Percentiles rank a stretch among this genome's conserved stretches.
These are phyloP conservation scores for Andrena camellia DNA, from an alignment of 2,888 invertebrate species.

Conservation along the genomic window DNA sequence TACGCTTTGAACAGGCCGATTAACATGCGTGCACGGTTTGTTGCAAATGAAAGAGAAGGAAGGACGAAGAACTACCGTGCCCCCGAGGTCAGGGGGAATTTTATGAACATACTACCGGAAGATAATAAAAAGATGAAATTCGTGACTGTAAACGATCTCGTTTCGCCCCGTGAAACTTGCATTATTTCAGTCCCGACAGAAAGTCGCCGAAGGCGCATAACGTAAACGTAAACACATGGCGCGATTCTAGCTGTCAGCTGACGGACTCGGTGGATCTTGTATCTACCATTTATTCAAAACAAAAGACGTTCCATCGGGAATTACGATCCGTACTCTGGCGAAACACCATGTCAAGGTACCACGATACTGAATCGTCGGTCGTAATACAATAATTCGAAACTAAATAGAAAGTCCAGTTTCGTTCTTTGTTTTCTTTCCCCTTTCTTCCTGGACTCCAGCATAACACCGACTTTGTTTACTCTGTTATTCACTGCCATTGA, in stretches of 20 bases:
- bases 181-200: background rate
- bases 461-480: conserved; percentile 17
- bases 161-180: background rate
- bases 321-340: conserved; percentile 23
- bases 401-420: background rate
- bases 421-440: conserved; percentile 1
- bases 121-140: background rate
- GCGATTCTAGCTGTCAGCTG: conserved; percentile 69
- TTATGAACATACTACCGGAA: background rate
- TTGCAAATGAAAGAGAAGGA: background rate
- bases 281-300: conserved; percentile 50
- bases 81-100: background rate
- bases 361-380: conserved; percentile 24
- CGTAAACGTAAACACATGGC: conserved; percentile 53
- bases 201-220: conserved; percentile 49
- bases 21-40: conserved; percentile 30
- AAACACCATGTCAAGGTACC: conserved; percentile 35
- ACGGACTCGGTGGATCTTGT: conserved; percentile 66
- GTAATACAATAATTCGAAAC: conserved; percentile 56
- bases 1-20: conserved; percentile 42
- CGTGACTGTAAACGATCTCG: background rate
- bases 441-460: conserved; percentile 11
- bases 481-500: conserved; percentile 49
- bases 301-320: conserved; percentile 32
- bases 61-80: background rate